Conservation (phyloP, 1,140 invertebrate genomes). For the Bombus pyrosoma region DNA sequence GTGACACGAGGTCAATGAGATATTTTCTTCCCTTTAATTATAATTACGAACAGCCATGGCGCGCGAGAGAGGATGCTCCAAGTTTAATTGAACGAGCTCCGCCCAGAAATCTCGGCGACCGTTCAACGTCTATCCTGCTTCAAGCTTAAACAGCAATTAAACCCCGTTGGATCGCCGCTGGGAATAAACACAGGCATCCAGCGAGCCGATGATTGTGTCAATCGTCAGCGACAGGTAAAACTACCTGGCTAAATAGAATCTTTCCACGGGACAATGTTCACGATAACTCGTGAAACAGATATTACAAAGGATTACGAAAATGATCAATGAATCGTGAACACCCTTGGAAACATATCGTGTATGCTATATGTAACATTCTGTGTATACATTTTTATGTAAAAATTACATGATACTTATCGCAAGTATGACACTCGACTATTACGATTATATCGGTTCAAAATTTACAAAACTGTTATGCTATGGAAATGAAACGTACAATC, state of each 20-base stretch:
- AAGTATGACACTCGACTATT: too few species aligned
- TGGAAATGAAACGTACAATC: too few species aligned
- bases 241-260: neutral
- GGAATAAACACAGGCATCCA: neutral
- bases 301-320: neutral
- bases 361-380: too few species aligned
- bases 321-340: neutral
- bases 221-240: neutral
- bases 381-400: too few species aligned
- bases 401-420: too few species aligned
- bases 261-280: neutral
- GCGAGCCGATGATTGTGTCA: neutral
- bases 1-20: constrained; percentile 51
- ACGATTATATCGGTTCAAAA: too few species aligned
- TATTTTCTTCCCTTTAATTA: constrained; percentile 56
- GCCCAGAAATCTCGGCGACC: constrained; percentile 6
- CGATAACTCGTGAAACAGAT: neutral
- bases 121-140: neutral
- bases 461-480: too few species aligned
- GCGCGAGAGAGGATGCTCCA: constrained; percentile 28
- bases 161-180: neutral
- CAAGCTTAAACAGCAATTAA: constrained; percentile 23
- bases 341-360: too few species aligned
- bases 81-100: constrained; percentile 48
- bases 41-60: constrained; percentile 21